Evolutionary conservation across 2,797 vertebrate species (phyloP).

Genomic region (Falco rusticolus): DNA sequence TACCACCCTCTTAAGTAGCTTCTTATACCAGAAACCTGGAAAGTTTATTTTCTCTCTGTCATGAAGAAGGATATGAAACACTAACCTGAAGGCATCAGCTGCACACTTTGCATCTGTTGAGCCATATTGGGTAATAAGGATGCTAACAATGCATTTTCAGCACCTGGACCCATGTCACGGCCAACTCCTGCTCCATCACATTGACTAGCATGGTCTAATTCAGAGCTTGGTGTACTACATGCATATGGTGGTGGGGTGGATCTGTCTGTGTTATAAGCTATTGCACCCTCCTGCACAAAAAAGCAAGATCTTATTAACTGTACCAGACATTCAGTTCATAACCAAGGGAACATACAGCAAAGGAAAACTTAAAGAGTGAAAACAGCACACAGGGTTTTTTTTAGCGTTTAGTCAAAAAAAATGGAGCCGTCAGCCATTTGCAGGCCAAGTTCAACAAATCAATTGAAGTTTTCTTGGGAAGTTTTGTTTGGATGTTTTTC

Average conservation of each 20-base stretch:
- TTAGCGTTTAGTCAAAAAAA: background rate
- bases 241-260: slow-evolving; percentile 82
- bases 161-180: slow-evolving; percentile 65
- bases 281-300: slow-evolving; percentile 81
- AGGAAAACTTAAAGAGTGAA: background rate
- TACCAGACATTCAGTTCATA: background rate
- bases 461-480: background rate
- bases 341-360: background rate
- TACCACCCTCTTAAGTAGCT: background rate
- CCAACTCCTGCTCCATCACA: slow-evolving; percentile 74
- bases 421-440: background rate
- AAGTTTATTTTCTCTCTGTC: background rate
- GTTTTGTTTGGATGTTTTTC: background rate
- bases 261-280: slow-evolving; percentile 78
- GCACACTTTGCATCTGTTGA: slow-evolving; percentile 78
- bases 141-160: slow-evolving; percentile 85
- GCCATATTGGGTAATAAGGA: slow-evolving; percentile 81
- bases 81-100: slow-evolving; percentile 88
- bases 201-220: slow-evolving; percentile 82
- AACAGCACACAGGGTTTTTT: background rate
- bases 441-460: background rate
- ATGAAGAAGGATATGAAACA: background rate
- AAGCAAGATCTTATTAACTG: background rate
- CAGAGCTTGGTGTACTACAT: slow-evolving; percentile 88
- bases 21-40: background rate